These are phyloP conservation scores for Thomomys bottae DNA, from an alignment of 2,113 vertebrate species.

Conservation along the genomic window DNA sequence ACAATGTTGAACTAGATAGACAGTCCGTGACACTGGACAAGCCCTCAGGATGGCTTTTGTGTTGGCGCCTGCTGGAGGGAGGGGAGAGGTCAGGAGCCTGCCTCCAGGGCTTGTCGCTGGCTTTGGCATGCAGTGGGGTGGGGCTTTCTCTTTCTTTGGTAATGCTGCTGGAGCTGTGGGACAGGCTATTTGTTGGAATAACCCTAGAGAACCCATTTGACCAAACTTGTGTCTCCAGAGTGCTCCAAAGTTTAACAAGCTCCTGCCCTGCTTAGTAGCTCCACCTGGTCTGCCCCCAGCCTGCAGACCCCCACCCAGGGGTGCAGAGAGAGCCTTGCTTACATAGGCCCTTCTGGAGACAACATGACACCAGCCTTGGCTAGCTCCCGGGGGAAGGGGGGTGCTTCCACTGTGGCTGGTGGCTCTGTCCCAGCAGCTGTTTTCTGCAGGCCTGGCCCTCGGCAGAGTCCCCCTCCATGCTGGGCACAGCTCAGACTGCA, in stretches of 20 bases:
- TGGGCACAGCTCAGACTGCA: background rate
- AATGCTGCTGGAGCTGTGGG: background rate
- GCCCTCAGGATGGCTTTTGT: background rate
- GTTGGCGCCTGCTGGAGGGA: background rate
- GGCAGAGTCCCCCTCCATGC: background rate
- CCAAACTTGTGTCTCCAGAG: conserved; percentile 49
- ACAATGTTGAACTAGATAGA: background rate
- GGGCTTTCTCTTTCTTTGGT: background rate
- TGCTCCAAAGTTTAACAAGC: conserved; percentile 19
- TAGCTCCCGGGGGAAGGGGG: too few relatives aligned
- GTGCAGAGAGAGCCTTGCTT: background rate
- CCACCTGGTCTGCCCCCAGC: background rate
- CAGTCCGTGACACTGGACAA: accelerated
- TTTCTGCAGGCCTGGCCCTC: background rate
- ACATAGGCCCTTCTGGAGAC: background rate
- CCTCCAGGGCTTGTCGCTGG: background rate
- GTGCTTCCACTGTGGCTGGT: too few relatives aligned
- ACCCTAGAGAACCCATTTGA: conserved; percentile 21
- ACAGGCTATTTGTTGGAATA: conserved; percentile 27
- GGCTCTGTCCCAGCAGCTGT: background rate
- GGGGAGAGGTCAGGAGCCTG: background rate
- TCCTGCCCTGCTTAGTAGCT: background rate
- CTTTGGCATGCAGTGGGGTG: background rate
- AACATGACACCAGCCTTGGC: background rate
- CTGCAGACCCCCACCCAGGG: background rate